These are phyloP conservation scores for Trachelipus rathkii DNA, from an alignment of 1,140 invertebrate species.

Conservation along the genomic window DNA sequence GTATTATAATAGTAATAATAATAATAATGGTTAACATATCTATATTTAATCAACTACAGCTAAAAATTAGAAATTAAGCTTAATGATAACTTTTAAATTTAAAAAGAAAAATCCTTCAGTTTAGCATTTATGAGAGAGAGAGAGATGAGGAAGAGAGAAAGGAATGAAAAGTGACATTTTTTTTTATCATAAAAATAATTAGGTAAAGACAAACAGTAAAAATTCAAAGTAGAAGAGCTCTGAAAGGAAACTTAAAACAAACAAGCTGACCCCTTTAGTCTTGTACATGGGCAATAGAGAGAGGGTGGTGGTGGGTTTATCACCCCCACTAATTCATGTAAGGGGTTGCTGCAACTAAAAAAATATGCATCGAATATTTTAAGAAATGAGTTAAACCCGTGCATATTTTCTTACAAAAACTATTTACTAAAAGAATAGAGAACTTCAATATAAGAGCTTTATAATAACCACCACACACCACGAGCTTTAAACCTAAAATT, in stretches of 20 bases:
- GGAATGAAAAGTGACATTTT: no score
- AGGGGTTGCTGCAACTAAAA: no score
- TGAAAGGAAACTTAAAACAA: no score
- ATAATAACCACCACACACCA: not conserved
- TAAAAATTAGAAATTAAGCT: not conserved
- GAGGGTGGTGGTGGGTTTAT: not conserved
- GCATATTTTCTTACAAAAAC: not conserved
- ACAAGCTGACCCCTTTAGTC: constrained; percentile 8
- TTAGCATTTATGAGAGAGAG: no score
- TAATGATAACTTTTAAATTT: no score
- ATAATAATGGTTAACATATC: not conserved
- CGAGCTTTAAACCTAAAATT: not conserved
- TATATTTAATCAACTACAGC: not conserved
- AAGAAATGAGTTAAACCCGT: not conserved
- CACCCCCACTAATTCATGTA: not conserved
- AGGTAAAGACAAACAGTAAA: no score
- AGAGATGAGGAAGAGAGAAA: no score
- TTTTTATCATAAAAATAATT: no score
- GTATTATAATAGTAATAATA: not conserved
- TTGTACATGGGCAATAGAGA: constrained; percentile 2
- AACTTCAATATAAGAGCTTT: not conserved
- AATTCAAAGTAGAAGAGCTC: no score
- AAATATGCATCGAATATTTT: no score
- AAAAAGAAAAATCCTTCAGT: no score
- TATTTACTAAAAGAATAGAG: not conserved